Evolutionary conservation across 1,140 invertebrate species (phyloP), one percentile per base, ranked within the genome.

Genomic region (Drosophila carrolli): DNA sequence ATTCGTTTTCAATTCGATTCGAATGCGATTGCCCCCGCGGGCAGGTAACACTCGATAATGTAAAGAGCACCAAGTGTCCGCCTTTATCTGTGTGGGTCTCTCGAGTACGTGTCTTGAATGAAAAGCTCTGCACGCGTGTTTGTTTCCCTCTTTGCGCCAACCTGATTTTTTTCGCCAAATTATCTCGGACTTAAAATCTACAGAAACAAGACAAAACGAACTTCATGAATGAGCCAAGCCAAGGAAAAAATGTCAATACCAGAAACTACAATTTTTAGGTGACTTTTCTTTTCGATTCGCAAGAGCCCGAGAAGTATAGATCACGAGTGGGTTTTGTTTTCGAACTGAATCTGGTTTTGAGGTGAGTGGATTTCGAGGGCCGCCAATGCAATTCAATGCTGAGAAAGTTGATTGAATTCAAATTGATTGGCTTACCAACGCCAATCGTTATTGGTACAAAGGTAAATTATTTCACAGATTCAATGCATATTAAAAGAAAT

Each of bases 71-170:
- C 40, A 55, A 55, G 65, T 48, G 53, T 35, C 46, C 65, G 63
- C 66, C 77, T 82, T 47, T 65, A 57, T 57, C 37, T 32, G 48
- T 61, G 37, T 54, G 58, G 43, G 35, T 71, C 56, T 75, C 37
- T 57, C 35, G 56, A 77, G 84, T 89, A 88, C 84, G 83, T 88
- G 83, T 61, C 78, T 62, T 88, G 83, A 88, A 88, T 88, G 84
- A 89, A 86, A 72, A 79, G 44, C 29, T 37, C 40, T 54, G n/a
- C 61, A 50, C 46, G 27, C 44, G 27, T 48, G 43, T 66, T 41
- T 48, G 29, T 32, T 40, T 13, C 37, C 73, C 58, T 40, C 27
- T 48, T 46, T 53, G 56, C 38, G 41, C 61, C 50, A 44, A 58
- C 41, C 40, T 60, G 48, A 70, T 77, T 77, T 53, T 73, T 70